phyloP scores from a whole-genome alignment of 2,113 vertebrate genomes.

The Damaliscus lunatus region DNA sequence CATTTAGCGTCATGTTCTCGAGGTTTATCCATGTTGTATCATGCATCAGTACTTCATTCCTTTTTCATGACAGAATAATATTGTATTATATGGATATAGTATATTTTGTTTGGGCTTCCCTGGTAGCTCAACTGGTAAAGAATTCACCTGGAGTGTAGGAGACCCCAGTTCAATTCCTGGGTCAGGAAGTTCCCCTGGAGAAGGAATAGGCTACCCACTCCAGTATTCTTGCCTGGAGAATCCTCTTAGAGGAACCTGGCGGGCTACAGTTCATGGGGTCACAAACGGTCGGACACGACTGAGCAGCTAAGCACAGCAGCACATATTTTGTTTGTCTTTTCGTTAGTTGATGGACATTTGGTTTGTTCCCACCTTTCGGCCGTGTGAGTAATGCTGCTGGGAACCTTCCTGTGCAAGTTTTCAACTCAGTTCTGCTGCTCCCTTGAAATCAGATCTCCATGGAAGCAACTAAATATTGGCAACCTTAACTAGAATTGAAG shows the following conservation, averaged over 20 bases:
- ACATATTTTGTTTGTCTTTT: accelerated
- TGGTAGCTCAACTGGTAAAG: not conserved
- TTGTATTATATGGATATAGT: accelerated
- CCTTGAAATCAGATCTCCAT: not conserved
- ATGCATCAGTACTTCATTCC: not conserved
- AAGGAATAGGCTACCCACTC: not conserved
- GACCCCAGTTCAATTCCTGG: not conserved
- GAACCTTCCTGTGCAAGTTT: not conserved
- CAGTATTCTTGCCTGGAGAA: not conserved
- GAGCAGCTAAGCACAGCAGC: not conserved
- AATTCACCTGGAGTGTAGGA: not conserved
- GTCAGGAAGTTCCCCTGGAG: not conserved
- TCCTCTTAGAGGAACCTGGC: not conserved
- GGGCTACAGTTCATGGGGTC: not conserved
- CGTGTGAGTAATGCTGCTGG: accelerated
- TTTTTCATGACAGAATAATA: not conserved
- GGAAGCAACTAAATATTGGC: not conserved
- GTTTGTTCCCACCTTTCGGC: not conserved
- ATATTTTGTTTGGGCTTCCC: not conserved
- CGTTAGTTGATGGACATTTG: not conserved
- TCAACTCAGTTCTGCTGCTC: not conserved
- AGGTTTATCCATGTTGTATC: accelerated
- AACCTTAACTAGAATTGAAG: not conserved
- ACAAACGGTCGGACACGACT: not conserved
- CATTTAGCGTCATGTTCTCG: not conserved